Percentiles rank a stretch among this genome's conserved stretches.
phyloP scores from a whole-genome alignment of 2,113 vertebrate genomes.

The Pachycephala philippinensis region DNA sequence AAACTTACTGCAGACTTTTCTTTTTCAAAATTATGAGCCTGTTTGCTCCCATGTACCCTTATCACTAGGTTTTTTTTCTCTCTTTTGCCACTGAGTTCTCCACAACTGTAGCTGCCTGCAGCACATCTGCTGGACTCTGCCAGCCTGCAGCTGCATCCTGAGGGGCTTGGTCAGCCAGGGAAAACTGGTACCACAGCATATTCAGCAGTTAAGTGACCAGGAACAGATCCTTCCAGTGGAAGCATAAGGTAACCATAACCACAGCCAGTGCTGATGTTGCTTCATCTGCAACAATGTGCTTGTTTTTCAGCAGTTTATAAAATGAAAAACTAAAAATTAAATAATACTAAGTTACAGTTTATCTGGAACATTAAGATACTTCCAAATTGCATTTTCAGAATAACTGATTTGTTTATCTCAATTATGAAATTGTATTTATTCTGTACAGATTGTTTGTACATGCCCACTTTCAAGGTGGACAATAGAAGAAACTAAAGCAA shows the following conservation, averaged over 20 bases:
- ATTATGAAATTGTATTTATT: neutral
- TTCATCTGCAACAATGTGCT: neutral
- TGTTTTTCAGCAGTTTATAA: neutral
- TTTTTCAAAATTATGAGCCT: neutral
- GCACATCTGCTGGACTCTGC: neutral
- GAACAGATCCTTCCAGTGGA: neutral
- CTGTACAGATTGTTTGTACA: neutral
- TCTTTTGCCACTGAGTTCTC: neutral
- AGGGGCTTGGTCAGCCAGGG: neutral
- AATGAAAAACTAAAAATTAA: neutral
- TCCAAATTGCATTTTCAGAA: neutral
- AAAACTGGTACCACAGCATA: neutral
- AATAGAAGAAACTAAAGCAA: neutral
- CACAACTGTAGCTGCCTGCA: neutral
- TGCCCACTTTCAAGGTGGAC: neutral
- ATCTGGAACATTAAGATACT: neutral
- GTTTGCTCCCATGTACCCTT: neutral
- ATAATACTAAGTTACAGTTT: neutral
- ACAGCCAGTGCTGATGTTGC: neutral
- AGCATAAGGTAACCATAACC: neutral
- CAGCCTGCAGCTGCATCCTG: neutral
- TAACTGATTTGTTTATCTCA: neutral
- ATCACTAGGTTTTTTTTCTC: neutral
- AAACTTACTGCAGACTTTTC: neutral
- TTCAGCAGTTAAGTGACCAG: neutral